Evolutionary conservation across 2,888 invertebrate species (phyloP), one percentile per base, ranked within the genome.

Genomic region (Ditylenchus weischeri): DNA sequence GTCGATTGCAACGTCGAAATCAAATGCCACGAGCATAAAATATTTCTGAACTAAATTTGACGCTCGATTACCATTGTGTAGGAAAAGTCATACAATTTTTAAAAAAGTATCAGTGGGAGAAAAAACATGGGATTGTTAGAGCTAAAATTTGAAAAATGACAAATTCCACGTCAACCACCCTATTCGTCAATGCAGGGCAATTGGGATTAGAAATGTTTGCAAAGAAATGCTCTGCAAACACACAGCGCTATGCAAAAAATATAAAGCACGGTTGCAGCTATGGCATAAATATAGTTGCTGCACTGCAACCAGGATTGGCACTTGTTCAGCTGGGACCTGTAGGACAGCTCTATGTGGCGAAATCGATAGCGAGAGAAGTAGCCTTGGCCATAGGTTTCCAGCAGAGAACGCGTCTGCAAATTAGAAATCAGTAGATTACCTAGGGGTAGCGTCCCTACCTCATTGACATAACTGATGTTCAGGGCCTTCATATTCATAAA

Each of bases 401-500:
- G 21, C 5, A 54, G 54, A 7, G 54, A 54, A 13, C 1, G 21
- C 11, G 54, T 54, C 54, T 54, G 10, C 21, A 54, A 54, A 23
- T 15, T 1, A 21, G 15, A 7, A 54, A 54, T 10, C 1, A 29
- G n/a, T 54, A 21, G 23, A 54, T 7, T 23, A 15, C 13, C 8
- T 7, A 51, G 13, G 23, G n/a, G n/a, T 1, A 23, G 50, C 21
- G 18, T 50, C 18, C 50, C 13, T 23, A 54, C 54, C 54, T 54
- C 54, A 23, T 54, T 29, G 29, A 54, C 54, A 29, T 11, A 54
- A 21, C 23, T 29, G 54, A 54, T 54, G 29, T 54, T 54, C 15
- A 54, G 54, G 29, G 29, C 54, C 29, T 54, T 54, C 54, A 54
- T 54, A 54, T 54, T 54, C 54, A 54, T 54, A 10, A 54, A 54